phyloP scores from a whole-genome alignment of 2,113 vertebrate genomes.

The Neodon shergylaensis region DNA sequence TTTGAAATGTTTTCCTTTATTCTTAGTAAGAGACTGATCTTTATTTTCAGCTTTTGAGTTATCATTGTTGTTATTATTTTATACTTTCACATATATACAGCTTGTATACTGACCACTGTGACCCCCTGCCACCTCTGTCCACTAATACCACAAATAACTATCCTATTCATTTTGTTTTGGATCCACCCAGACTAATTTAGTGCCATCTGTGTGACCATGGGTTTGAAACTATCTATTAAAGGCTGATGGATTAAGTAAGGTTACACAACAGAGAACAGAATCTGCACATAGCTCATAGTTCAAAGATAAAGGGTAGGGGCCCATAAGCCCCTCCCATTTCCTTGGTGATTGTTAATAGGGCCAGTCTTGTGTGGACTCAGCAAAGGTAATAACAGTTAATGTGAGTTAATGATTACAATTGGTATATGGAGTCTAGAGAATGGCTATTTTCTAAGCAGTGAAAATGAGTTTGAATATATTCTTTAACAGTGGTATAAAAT shows the following conservation, averaged over 20 bases:
- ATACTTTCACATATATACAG: neutral
- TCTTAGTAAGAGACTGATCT: neutral
- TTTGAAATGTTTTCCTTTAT: neutral
- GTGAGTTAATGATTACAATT: neutral
- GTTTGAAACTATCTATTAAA: neutral
- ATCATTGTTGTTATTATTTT: neutral
- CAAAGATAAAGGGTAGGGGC: neutral
- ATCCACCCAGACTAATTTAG: too few species aligned
- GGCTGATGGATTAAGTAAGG: neutral
- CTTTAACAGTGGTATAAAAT: neutral
- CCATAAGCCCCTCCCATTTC: neutral
- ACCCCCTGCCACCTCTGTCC: neutral
- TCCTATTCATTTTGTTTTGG: neutral
- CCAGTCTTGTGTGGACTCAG: neutral
- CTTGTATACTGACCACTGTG: neutral
- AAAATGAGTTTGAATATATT: neutral
- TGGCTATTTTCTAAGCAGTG: neutral
- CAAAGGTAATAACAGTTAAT: neutral
- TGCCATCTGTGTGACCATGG: too few species aligned
- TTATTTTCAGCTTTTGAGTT: neutral
- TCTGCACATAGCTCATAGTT: neutral
- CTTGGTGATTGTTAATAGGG: neutral
- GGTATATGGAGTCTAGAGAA: neutral
- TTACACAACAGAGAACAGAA: neutral
- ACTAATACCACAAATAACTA: neutral